phyloP scores from a whole-genome alignment of 1,140 invertebrate species.

The Brachionus sp. region DNA sequence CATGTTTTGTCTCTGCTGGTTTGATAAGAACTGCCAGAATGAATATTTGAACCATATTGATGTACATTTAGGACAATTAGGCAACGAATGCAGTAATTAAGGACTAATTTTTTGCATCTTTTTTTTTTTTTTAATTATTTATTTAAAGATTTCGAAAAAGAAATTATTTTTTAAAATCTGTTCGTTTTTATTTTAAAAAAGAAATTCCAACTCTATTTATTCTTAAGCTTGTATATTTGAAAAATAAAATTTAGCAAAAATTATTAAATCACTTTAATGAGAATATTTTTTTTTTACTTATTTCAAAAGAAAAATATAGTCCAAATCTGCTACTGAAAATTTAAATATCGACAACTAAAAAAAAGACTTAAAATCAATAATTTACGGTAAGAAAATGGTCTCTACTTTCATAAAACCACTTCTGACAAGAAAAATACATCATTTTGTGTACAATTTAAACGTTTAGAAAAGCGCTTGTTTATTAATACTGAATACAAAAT shows the following conservation, averaged over 20 bases:
- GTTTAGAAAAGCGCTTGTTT: no score
- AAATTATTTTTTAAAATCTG: not conserved
- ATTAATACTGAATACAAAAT: no score
- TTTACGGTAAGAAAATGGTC: no score
- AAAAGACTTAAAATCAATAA: no score
- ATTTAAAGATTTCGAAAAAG: not conserved
- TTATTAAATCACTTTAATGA: no score
- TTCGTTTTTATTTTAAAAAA: not conserved
- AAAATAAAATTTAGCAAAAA: not conserved
- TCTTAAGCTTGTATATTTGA: not conserved
- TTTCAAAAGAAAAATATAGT: no score
- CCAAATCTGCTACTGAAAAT: no score
- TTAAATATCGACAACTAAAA: no score
- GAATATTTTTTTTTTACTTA: no score
- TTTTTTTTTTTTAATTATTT: not conserved
- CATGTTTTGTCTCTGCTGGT: slow-evolving; percentile 28
- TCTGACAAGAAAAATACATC: no score
- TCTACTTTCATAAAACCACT: no score
- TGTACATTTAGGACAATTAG: not conserved
- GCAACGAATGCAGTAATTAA: not conserved
- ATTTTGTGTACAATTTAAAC: no score
- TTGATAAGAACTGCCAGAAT: not conserved
- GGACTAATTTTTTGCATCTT: not conserved
- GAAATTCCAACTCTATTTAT: not conserved
- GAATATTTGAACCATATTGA: slow-evolving; percentile 8